A percentile compares a stretch with the other conserved stretches of the same genome.
phyloP scores from a whole-genome alignment of 2,113 vertebrate genomes.

The Bufo gargarizans region DNA sequence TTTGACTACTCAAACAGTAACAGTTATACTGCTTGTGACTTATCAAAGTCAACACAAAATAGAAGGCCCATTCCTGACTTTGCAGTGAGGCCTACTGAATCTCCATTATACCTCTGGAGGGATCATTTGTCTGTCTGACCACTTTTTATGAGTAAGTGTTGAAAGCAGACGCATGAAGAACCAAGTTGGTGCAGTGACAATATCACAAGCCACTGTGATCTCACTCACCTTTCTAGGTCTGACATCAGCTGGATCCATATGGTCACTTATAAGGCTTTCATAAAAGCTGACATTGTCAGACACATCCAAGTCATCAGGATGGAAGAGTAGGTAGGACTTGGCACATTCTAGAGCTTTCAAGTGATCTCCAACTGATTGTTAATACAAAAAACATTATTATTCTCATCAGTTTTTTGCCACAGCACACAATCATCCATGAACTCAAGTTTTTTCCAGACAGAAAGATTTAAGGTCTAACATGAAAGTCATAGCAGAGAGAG shows the following conservation, averaged over 20 bases:
- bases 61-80: background rate
- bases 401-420: background rate
- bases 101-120: background rate
- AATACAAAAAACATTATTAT: background rate
- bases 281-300: conserved; percentile 84
- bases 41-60: background rate
- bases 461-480: too few relatives aligned
- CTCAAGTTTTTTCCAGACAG: too few relatives aligned
- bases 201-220: background rate
- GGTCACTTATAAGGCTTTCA: conserved; percentile 73
- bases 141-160: background rate
- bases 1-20: background rate
- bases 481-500: background rate
- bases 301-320: conserved; percentile 84
- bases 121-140: background rate
- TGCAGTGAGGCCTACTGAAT: background rate
- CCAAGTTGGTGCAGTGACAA: background rate
- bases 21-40: background rate
- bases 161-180: background rate
- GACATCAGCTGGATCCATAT: conserved; percentile 72
- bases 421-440: background rate
- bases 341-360: conserved; percentile 84
- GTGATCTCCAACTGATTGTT: conserved; percentile 74
- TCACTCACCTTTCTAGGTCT: conserved; percentile 74
- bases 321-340: conserved; percentile 88